Evolutionary conservation across 30 jellyfish, hydroid and myxozoan species (phyloP), one percentile per base, ranked within the genome.

Genomic region (Nemopilema nomurai): DNA sequence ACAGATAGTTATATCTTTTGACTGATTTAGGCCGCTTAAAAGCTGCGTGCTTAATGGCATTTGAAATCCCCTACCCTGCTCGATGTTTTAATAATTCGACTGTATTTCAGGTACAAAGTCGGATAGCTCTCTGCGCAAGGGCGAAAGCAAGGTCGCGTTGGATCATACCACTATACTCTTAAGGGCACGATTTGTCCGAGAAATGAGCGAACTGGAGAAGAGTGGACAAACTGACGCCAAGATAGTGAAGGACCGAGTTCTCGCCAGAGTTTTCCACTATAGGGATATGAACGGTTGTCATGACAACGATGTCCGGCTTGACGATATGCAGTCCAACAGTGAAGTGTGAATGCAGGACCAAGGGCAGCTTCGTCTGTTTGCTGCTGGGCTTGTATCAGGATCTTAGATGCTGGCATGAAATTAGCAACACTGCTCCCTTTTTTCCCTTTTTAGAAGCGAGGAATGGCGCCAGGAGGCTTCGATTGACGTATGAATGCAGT

Each of bases 161-260:
- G 89, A 66, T 49, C n/a, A 64, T 52, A 67, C 75, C 0, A 49
- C 53, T 6, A 21, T 20, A 1, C 62, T 50, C 25, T 79, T 82
- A 16, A 74, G 80, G 22, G 53, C 72, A 28, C 69, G 71, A 64
- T 82, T 82, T 53, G 72, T 69, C 25, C 29, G 20, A 8, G 83
- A 31, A 24, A 70, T 82, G 91, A 70, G 28, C 20, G 91, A 82
- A 52, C 65, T 82, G 0, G 80, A 70, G 63, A 73, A 50, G 30
- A 75, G 62, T 16, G 91, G 85, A 29, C 53, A 71, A 57, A 20
- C 51, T 17, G 72, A 71, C 27, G 77, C 28, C 16, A 30, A 50
- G 49, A 73, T 66, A 4, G 41, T 82, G 21, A 71, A 67, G 26
- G 50, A 71, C 69, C 69, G 73, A 50, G 71, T 82, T 1, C 52